Conservation (phyloP, 2,797 vertebrate genomes). For the Zenarchopterus dispar region DNA sequence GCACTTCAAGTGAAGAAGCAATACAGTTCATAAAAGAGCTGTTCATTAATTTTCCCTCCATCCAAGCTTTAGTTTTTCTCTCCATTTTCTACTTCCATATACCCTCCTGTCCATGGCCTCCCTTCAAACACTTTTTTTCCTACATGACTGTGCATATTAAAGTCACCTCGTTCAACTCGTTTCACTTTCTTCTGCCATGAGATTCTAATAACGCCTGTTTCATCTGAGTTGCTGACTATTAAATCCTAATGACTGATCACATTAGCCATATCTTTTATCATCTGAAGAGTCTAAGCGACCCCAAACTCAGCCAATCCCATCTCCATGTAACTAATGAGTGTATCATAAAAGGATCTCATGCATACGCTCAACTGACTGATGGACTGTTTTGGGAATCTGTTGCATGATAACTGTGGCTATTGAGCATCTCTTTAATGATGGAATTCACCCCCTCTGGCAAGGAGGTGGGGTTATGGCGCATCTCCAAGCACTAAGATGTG, state of each 20-base stretch:
- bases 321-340: slow-evolving; percentile 67
- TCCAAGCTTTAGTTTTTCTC: slow-evolving; percentile 7
- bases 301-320: slow-evolving; percentile 59
- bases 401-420: slow-evolving; percentile 64
- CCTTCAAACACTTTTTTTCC: slow-evolving; percentile 13
- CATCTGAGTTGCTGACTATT: slow-evolving; percentile 42
- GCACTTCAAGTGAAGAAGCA: neutral
- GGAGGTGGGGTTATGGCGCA: slow-evolving; percentile 34
- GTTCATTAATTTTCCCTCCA: slow-evolving; percentile 50
- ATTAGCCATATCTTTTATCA: slow-evolving; percentile 72
- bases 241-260: slow-evolving; percentile 68
- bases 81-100: slow-evolving; percentile 7
- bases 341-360: slow-evolving; percentile 60
- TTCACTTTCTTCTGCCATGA: slow-evolving; percentile 19
- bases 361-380: slow-evolving; percentile 70
- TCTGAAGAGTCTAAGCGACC: slow-evolving; percentile 60
- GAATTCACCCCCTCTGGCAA: slow-evolving; percentile 43
- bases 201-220: slow-evolving; percentile 54
- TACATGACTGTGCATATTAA: slow-evolving; percentile 45
- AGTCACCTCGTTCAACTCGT: slow-evolving; percentile 37
- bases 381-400: slow-evolving; percentile 73
- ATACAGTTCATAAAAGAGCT: slow-evolving; percentile 35
- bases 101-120: slow-evolving; percentile 1
- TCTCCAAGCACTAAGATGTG: slow-evolving; percentile 47
- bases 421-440: slow-evolving; percentile 60